Base-by-base conservation (phyloP, 2,888 invertebrate species). In the Harpalus rubripes region DNA sequence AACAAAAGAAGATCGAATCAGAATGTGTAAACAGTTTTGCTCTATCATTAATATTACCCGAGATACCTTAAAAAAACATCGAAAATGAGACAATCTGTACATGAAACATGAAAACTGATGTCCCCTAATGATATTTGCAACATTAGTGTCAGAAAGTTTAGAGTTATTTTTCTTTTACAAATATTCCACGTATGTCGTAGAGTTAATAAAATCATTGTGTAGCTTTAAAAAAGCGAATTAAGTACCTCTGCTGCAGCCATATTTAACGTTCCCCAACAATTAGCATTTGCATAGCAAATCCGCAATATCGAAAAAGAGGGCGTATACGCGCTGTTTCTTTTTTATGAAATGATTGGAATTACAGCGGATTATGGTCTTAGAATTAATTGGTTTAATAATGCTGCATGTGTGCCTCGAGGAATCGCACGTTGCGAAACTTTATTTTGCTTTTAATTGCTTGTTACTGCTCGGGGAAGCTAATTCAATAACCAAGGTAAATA, bases 211-310 rank as follows among this genome's bases (percentile, higher is more conserved):
- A 87, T 86, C 84, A 22, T 85, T 61, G 80, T 58, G 76, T 76
- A 61, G 84, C 81, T 84, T 82, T 85, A 86, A 87, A 86, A 22
- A 87, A 85, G 84, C 85, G 85, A 76, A 84, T 76, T 84, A 84
- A 84, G 83, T 84, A 76, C 83, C 83, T 81, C 61, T 74, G 61
- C 52, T 61, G 56, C 41, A 86, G 87, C 87, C 87, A 86, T 86
- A 86, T 87, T 86, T 85, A 86, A 87, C 87, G 87, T 86, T 86
- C 86, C 86, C 86, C 85, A 87, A 90, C 90, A 90, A 90, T 90
- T 90, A 90, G 90, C 90, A 90, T 90, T 90, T 90, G 90, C 90
- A 90, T 90, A 90, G 90, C 89, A 90, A 90, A 91, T 90, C 90
- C 90, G 83, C 78, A 78, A 84, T 84, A 72, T 63, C 84, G 63